These are phyloP conservation scores for Notolabrus celidotus DNA, from an alignment of 2,797 vertebrate genomes.

Conservation along the genomic window DNA sequence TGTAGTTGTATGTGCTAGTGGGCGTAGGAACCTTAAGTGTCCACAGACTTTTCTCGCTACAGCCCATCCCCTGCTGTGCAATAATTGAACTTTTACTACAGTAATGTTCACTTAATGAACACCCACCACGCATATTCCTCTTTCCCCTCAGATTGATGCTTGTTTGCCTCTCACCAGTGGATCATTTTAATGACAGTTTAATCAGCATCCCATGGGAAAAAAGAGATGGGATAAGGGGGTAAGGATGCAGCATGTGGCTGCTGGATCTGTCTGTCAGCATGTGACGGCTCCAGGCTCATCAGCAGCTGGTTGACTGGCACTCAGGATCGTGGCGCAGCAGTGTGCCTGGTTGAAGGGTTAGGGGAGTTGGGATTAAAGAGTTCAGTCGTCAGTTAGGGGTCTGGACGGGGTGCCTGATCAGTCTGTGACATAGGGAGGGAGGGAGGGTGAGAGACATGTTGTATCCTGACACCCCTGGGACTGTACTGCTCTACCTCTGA, in stretches of 20 bases:
- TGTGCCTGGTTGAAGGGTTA: constrained; percentile 34
- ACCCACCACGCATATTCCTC: constrained; percentile 34
- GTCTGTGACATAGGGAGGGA: constrained; percentile 5
- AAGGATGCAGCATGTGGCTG: constrained; percentile 23
- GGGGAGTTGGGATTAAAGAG: constrained; percentile 34
- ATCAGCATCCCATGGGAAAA: constrained; percentile 48
- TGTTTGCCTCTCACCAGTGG: constrained; percentile 21
- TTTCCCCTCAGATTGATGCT: constrained; percentile 35
- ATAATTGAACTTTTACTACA: constrained; percentile 64
- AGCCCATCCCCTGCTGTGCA: constrained; percentile 53
- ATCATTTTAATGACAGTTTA: constrained; percentile 64
- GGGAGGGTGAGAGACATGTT: constrained; percentile 37
- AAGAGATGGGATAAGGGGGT: constrained; percentile 11
- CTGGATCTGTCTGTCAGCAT: constrained; percentile 30
- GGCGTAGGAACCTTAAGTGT: constrained; percentile 18
- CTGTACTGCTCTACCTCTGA: constrained; percentile 58
- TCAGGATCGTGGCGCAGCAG: constrained; percentile 14
- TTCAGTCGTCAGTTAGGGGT: constrained; percentile 16
- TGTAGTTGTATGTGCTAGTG: background rate
- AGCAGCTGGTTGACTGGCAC: constrained; percentile 15
- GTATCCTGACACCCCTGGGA: constrained; percentile 76
- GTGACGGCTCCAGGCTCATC: constrained; percentile 40
- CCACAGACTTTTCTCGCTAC: constrained; percentile 26
- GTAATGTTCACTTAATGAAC: constrained; percentile 70
- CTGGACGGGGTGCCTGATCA: constrained; percentile 4